Evolutionary conservation across 2,797 vertebrate genomes (phyloP).

Genomic region (Sus cebifrons): DNA sequence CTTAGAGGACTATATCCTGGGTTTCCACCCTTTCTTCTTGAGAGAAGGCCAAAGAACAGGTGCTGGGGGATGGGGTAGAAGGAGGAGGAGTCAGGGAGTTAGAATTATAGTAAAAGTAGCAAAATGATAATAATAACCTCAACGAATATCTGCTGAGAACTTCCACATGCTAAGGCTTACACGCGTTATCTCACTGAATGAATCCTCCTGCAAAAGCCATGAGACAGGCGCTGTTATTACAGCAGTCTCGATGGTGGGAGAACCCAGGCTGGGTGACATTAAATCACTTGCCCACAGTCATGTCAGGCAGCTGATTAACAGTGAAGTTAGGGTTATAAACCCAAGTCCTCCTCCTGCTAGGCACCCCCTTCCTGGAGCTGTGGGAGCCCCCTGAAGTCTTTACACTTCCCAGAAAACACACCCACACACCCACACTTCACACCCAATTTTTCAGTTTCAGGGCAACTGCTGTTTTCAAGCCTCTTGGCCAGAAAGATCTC

Average conservation of each 20-base stretch:
- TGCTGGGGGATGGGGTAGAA: background rate
- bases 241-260: background rate
- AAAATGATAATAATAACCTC: background rate
- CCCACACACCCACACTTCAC: background rate
- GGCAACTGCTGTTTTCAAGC: background rate
- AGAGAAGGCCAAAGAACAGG: background rate
- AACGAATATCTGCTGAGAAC: background rate
- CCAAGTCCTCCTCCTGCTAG: background rate
- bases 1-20: background rate
- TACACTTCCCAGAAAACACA: background rate
- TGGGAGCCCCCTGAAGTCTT: background rate
- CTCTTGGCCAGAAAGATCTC: background rate
- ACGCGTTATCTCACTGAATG: background rate
- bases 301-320: background rate
- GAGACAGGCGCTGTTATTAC: background rate
- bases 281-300: background rate
- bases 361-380: background rate
- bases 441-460: background rate
- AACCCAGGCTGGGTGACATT: background rate
- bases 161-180: background rate
- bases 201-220: background rate
- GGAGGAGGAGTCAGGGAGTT: background rate
- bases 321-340: background rate
- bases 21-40: background rate
- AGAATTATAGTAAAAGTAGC: conserved; percentile 17